A percentile compares a stretch with the other conserved stretches of the same genome.
These are phyloP conservation scores for Apostichopus japonicus DNA, from an alignment of 35 echinoderm and acorn worm genomes.

Conservation along the genomic window DNA sequence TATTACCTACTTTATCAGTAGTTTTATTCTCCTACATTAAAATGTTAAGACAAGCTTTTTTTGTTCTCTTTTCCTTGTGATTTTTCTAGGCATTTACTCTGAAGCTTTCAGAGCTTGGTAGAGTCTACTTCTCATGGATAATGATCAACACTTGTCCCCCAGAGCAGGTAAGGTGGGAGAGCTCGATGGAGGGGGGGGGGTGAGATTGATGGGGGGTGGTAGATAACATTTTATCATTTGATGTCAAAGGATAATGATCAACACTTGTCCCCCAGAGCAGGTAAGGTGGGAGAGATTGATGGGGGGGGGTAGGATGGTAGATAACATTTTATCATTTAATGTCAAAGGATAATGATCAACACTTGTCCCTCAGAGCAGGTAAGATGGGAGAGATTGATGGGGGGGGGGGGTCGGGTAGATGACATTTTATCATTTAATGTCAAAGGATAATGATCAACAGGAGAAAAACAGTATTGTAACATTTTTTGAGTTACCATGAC, in stretches of 20 bases:
- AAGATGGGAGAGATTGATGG: neutral
- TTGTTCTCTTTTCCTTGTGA: neutral
- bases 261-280: slow-evolving; percentile 70
- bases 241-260: slow-evolving; percentile 79
- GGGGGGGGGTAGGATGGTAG: too few species aligned
- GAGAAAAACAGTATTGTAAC: too few species aligned
- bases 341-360: slow-evolving; percentile 64
- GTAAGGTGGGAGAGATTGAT: slow-evolving; percentile 25
- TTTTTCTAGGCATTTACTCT: slow-evolving; percentile 77
- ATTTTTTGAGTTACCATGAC: too few species aligned
- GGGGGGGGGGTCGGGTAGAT: too few species aligned
- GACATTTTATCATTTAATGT: too few species aligned
- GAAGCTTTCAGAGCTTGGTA: slow-evolving; percentile 88
- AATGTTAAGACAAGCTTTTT: too few species aligned
- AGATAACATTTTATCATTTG: too few species aligned
- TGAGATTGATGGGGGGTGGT: too few species aligned
- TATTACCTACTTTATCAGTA: too few species aligned
- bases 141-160: slow-evolving; percentile 78
- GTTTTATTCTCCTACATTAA: too few species aligned
- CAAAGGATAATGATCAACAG: slow-evolving; percentile 78
- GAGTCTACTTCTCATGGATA: slow-evolving; percentile 87
- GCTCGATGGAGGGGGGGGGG: too few species aligned
- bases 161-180: slow-evolving; percentile 57
- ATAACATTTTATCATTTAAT: too few species aligned
- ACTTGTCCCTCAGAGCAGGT: slow-evolving; percentile 77